Percentiles rank a stretch among this genome's conserved stretches.
Conservation (phyloP, 1,140 invertebrate species). For the Aporrectodea caliginosa region DNA sequence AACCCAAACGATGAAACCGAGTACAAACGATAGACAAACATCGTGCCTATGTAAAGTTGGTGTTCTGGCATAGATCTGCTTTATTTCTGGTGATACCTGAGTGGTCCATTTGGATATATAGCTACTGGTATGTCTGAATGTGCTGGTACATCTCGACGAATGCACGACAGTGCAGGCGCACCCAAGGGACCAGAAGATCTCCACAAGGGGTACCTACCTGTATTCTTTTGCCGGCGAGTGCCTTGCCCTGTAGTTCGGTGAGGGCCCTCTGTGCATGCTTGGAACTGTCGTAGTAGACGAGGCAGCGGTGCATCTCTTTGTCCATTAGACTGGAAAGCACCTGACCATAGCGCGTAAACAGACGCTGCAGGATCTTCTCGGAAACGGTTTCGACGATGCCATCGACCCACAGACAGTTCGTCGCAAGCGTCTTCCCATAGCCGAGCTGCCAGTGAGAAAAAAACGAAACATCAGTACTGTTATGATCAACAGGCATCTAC, state of each 20-base stretch:
- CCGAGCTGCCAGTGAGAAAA: conserved; percentile 70
- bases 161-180: too few species aligned
- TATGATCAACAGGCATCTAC: too few species aligned
- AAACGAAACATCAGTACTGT: not conserved
- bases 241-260: conserved; percentile 81
- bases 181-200: too few species aligned
- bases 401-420: conserved; percentile 92
- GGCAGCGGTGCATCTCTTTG: conserved; percentile 73
- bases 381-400: conserved; percentile 74
- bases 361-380: conserved; percentile 69
- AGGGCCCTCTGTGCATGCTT: conserved; percentile 77
- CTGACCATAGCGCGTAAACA: conserved; percentile 68
- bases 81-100: too few species aligned
- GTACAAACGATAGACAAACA: too few species aligned
- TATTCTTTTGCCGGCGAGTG: conserved; percentile 74
- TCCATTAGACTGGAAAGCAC: conserved; percentile 69
- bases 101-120: too few species aligned
- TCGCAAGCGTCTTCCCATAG: conserved; percentile 93
- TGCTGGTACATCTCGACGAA: too few species aligned
- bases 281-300: conserved; percentile 84
- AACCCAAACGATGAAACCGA: too few species aligned
- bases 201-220: conserved; percentile 48
- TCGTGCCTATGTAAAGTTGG: too few species aligned
- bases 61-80: too few species aligned
- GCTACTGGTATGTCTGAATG: too few species aligned